Base-by-base conservation (phyloP, 2,888 invertebrate genomes). In the Xestia xanthographa region DNA sequence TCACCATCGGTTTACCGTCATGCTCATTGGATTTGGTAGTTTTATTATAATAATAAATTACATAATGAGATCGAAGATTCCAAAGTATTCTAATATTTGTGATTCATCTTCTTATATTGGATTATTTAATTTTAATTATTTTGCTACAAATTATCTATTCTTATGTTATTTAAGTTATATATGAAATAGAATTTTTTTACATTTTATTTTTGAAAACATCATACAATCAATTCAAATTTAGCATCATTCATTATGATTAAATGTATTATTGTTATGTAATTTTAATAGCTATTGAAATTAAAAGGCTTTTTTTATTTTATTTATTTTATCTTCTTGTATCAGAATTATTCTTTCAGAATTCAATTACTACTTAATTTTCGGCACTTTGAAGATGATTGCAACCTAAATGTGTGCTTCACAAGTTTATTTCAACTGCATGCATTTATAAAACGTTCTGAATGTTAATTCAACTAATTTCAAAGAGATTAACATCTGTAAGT, bases 1-100 rank as follows among this genome's bases (percentile, higher is more conserved):
- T 95, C 87, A 84, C 84, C 88, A 89, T 88, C 85, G 77, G 80
- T 88, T 83, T 87, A 84, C 84, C 84, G 91, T 90, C 89, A 90
- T 88, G 90, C 86, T 91, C 87, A 91, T 90, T 92, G 85, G 76
- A 53, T 78, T 83, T 45, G 62, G 45, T 72, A 75, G 86, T 86
- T 88, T 90, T 89, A 58, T 34, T 45, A 63, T 66, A 41, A 53
- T 58, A 41, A 88, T 87, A 88, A 90, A 87, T 94, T 92, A 93
- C 91, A 94, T 90, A 92, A 93, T 86, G 78, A 86, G 72, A 74
- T 62, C 77, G 29, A 65, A 38, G 17, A 67, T 43, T 20, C 1
- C 12, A 56, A 66, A 26, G 38, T 66, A 63, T 26, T 53, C 5
- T 11, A 26, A n/a, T 63, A 63, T 63, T 63, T 41, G n/a, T 26